Conservation (phyloP, 1,140 invertebrate species). For the Megalonaias nervosa region DNA sequence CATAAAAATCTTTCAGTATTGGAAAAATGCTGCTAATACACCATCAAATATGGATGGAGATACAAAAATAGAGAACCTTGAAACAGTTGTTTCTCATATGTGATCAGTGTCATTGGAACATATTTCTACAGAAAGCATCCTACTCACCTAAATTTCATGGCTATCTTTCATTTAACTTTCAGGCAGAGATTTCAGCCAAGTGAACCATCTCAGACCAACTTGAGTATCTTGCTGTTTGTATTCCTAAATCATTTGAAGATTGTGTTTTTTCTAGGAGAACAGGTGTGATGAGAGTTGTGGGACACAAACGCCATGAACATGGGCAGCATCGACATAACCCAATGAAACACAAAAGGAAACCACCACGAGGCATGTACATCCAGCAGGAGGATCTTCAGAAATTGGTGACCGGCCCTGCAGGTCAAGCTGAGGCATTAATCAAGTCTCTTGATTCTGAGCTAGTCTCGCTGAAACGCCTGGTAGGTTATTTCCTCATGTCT, state of each 20-base stretch:
- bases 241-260: not conserved
- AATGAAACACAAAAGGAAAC: conserved; percentile 85
- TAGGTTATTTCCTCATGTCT: conserved; percentile 73
- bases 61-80: too few relatives aligned
- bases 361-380: conserved; percentile 96
- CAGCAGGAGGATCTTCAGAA: conserved; percentile 95
- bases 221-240: too few relatives aligned
- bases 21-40: too few relatives aligned
- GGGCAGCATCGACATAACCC: conserved; percentile 69
- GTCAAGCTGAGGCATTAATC: conserved; percentile 87
- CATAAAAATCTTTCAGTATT: too few relatives aligned
- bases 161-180: too few relatives aligned
- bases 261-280: conserved; percentile 77
- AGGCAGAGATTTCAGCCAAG: too few relatives aligned
- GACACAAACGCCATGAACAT: conserved; percentile 73
- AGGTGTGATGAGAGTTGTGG: conserved; percentile 82
- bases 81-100: too few relatives aligned
- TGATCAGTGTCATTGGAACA: too few relatives aligned
- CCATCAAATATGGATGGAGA: too few relatives aligned
- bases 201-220: too few relatives aligned
- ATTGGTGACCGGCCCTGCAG: conserved; percentile 82
- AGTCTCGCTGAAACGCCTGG: conserved; percentile 94
- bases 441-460: conserved; percentile 94
- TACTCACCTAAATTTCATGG: too few relatives aligned
- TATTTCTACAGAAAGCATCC: too few relatives aligned